A percentile compares a stretch with the other conserved stretches of the same genome.
These are phyloP conservation scores for Pipa parva DNA, from an alignment of 2,113 vertebrate genomes.

Conservation along the genomic window DNA sequence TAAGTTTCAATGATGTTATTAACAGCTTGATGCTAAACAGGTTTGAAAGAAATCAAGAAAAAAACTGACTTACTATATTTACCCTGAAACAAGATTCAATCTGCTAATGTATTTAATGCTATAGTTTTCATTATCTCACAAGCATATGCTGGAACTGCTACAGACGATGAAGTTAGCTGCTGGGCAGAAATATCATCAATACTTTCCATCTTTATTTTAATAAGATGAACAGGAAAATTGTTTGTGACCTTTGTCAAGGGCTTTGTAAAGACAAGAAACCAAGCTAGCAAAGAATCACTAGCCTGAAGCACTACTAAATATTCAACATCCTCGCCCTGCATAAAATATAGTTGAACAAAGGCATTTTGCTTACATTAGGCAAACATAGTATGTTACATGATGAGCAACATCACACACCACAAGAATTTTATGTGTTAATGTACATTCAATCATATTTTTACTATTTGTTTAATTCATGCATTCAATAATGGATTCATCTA, in stretches of 20 bases:
- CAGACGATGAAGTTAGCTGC: constrained; percentile 90
- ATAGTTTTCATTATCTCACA: constrained; percentile 87
- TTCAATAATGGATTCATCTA: too few species aligned
- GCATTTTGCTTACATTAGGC: constrained; percentile 61
- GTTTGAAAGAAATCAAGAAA: constrained; percentile 77
- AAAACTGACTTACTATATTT: constrained; percentile 80
- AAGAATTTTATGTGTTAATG: too few species aligned
- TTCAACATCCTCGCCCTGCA: constrained; percentile 65
- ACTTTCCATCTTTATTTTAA: constrained; percentile 78
- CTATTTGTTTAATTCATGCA: too few species aligned
- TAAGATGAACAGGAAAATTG: constrained; percentile 77
- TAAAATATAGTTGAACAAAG: constrained; percentile 66
- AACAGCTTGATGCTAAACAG: constrained; percentile 85
- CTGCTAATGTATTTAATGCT: constrained; percentile 87
- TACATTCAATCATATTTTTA: too few species aligned
- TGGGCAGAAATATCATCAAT: constrained; percentile 80
- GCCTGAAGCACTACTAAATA: constrained; percentile 79
- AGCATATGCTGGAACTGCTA: constrained; percentile 90
- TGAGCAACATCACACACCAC: too few species aligned
- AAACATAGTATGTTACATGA: constrained; percentile 45
- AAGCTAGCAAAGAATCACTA: constrained; percentile 61
- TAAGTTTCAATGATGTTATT: constrained; percentile 77
- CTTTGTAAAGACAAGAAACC: constrained; percentile 70
- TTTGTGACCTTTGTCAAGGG: constrained; percentile 96
- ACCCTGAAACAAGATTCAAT: constrained; percentile 88